Evolutionary conservation across 2,888 invertebrate species (phyloP), one percentile per base, ranked within the genome.

Genomic region (Thymelicus acteon): DNA sequence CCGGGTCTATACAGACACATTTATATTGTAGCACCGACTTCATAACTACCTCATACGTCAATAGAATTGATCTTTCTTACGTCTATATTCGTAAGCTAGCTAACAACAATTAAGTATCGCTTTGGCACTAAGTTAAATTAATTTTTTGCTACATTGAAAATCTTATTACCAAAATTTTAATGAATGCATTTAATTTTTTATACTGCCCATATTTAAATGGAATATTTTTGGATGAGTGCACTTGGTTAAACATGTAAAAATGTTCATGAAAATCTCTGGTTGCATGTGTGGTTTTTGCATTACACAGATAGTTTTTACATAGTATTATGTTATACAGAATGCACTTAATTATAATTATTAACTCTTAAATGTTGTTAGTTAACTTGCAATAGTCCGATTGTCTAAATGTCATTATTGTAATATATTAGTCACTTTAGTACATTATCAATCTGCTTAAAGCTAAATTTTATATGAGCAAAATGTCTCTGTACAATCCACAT

Each of bases 1-100:
- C 72, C 72, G 71, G 72, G 73, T 49, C 7, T 7, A 7, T 52
- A 52, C 8, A 15, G 7, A 52, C 15, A n/a, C 12, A 12, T 81
- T 80, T 77, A 82, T 80, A 80, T 78, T 76, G 77, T 89, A 90
- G 90, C 91, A 91, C 90, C 90, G 85, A 83, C 76, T 83, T 87
- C 82, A 83, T 84, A 86, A 86, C 81, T 83, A 67, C 31, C 31
- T 5, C 71, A 67, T 49, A 15, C 7, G 19, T 52, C 49, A 52
- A 52, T 47, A 47, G 31, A 47, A 47, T 19, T 52, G 7, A 52
- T 15, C 52, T 48, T 60, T 15, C 52, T 48, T 60, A 40, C 7
- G 10, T 15, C 39, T 60, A 40, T 10, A n/a, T 40, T 8, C 1
- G 37, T 13, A n/a, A 62, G 13, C 0, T 39, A 67, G 3, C 67